phyloP scores from a whole-genome alignment of 35 echinoderm and acorn worm species.

The Diadema setosum region DNA sequence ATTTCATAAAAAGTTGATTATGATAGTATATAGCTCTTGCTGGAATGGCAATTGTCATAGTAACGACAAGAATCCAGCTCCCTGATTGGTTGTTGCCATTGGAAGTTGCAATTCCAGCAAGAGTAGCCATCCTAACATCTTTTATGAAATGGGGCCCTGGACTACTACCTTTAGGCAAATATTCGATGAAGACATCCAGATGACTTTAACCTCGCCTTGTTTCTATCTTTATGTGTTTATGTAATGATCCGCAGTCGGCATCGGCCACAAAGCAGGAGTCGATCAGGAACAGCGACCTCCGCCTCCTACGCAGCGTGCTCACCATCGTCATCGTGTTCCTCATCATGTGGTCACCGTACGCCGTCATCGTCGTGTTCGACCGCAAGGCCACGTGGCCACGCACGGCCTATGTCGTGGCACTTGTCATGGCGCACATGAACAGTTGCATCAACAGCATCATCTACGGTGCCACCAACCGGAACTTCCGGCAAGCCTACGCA shows the following conservation, averaged over 20 bases:
- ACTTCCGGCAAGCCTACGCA: constrained; percentile 56
- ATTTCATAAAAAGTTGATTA: too few species aligned
- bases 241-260: not conserved
- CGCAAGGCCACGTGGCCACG: constrained; percentile 26
- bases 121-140: too few species aligned
- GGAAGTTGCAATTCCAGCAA: too few species aligned
- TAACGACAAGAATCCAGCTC: too few species aligned
- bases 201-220: too few species aligned
- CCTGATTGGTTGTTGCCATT: too few species aligned
- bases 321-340: constrained; percentile 60
- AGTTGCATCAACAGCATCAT: constrained; percentile 73
- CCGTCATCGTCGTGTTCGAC: constrained; percentile 54
- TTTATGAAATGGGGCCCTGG: too few species aligned
- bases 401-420: constrained; percentile 34
- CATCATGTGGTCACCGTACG: constrained; percentile 72
- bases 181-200: too few species aligned
- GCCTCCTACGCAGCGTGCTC: constrained; percentile 30
- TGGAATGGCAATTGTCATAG: too few species aligned
- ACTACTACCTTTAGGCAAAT: too few species aligned
- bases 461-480: constrained; percentile 59
- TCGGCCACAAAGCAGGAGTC: not conserved
- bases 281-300: constrained; percentile 39
- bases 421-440: constrained; percentile 58
- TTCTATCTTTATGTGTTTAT: not conserved
- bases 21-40: too few species aligned